Conservation (phyloP, 1,140 invertebrate genomes). For the Leptinotarsa lineolata region DNA sequence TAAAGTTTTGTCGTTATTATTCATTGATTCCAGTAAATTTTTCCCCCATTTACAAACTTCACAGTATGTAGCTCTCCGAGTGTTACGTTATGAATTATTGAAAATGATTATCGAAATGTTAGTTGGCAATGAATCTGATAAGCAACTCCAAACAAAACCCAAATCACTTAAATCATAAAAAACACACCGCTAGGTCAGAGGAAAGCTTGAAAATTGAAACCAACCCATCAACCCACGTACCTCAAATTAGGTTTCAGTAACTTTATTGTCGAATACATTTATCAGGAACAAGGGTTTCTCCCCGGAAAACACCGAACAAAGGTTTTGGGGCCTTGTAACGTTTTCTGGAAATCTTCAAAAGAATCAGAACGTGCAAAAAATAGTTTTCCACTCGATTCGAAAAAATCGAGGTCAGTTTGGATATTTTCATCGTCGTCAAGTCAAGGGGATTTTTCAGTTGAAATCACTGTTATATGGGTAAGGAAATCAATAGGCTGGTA, state of each 20-base stretch:
- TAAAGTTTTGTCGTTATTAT: no score
- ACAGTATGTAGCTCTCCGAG: no score
- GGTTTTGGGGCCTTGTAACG: background rate
- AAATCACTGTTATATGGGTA: background rate
- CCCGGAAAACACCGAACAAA: background rate
- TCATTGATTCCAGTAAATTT: no score
- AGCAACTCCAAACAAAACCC: background rate
- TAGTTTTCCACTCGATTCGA: background rate
- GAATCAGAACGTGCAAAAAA: background rate
- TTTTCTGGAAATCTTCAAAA: background rate
- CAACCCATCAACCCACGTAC: background rate
- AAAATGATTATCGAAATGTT: background rate
- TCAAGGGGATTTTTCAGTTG: background rate
- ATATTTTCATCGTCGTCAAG: background rate
- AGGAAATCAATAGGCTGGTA: background rate
- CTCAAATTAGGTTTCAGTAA: background rate
- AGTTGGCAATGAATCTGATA: background rate
- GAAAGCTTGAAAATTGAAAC: background rate
- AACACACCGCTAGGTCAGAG: background rate
- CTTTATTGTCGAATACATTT: constrained; percentile 6
- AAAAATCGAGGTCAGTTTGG: background rate
- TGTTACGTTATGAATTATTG: no score
- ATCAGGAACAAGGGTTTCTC: background rate
- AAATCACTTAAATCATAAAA: background rate
- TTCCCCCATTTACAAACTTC: no score